phyloP scores from a whole-genome alignment of 1,140 invertebrate genomes.

The Drosophila athabasca region DNA sequence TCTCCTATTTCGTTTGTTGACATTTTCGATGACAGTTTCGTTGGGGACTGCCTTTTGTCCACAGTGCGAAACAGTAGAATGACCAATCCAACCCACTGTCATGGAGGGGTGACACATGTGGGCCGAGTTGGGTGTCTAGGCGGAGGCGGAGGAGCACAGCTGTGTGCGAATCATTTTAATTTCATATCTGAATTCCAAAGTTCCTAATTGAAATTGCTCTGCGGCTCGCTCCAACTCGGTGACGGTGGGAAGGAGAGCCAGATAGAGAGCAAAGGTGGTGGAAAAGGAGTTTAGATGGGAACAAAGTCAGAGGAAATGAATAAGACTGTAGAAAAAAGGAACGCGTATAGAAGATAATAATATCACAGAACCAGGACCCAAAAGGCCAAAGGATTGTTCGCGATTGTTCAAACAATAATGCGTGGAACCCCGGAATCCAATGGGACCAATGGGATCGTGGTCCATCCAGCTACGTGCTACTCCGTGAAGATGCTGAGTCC shows the following conservation, averaged over 20 bases:
- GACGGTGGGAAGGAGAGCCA: neutral
- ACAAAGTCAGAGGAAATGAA: no score
- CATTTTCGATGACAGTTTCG: constrained; percentile 72
- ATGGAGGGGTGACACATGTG: neutral
- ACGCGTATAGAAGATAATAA: no score
- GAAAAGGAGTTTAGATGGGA: neutral
- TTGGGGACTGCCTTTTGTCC: constrained; percentile 58
- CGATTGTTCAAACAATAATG: no score
- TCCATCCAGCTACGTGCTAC: no score
- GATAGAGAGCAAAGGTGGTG: neutral
- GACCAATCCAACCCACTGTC: constrained; percentile 38
- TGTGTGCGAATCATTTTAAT: constrained; percentile 76
- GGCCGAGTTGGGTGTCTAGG: no score
- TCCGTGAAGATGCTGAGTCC: no score
- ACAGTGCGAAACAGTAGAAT: constrained; percentile 16
- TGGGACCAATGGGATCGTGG: no score
- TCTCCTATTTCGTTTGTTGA: constrained; percentile 57
- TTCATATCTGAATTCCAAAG: constrained; percentile 70
- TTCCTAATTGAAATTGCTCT: constrained; percentile 72
- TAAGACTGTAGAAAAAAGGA: no score
- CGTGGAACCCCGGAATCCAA: no score
- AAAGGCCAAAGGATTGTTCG: no score
- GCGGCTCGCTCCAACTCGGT: constrained; percentile 1
- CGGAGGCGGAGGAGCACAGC: constrained; percentile 42
- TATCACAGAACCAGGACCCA: no score